Conservation (phyloP, 2,113 vertebrate genomes). For the Andinoacara biseriatus region DNA sequence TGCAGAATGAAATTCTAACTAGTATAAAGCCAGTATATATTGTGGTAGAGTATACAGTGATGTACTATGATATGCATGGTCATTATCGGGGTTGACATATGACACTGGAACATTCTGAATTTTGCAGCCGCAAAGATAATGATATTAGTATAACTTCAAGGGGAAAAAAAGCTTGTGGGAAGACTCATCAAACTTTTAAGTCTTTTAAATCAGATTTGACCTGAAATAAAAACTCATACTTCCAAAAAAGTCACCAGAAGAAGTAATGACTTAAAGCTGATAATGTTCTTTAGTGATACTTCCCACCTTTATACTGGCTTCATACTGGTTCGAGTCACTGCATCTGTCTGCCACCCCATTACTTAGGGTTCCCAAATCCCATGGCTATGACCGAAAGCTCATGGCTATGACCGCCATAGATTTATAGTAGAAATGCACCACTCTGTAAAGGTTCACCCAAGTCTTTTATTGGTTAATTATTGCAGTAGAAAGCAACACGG, state of each 20-base stretch:
- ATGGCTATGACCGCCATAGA: neutral
- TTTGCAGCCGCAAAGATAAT: neutral
- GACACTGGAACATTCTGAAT: neutral
- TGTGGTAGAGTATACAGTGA: neutral
- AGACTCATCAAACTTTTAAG: too few species aligned
- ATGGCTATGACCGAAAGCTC: neutral
- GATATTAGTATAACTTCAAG: neutral
- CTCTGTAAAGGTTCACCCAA: neutral
- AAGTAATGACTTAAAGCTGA: neutral
- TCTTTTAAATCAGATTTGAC: too few species aligned
- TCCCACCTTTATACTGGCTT: neutral
- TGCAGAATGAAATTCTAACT: too few species aligned
- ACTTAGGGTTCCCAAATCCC: too few species aligned
- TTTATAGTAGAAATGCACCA: neutral
- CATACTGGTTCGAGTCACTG: neutral
- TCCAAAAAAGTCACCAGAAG: neutral
- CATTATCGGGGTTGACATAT: neutral
- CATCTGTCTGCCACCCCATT: too few species aligned
- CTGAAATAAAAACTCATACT: neutral
- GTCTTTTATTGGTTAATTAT: constrained; percentile 49
- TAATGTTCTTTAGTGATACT: neutral
- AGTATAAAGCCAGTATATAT: neutral
- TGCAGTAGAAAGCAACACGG: constrained; percentile 13
- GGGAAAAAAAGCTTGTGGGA: neutral
- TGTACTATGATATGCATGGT: neutral